These are phyloP conservation scores for Penaeus chinensis DNA, from an alignment of 1,140 invertebrate species.

Conservation along the genomic window DNA sequence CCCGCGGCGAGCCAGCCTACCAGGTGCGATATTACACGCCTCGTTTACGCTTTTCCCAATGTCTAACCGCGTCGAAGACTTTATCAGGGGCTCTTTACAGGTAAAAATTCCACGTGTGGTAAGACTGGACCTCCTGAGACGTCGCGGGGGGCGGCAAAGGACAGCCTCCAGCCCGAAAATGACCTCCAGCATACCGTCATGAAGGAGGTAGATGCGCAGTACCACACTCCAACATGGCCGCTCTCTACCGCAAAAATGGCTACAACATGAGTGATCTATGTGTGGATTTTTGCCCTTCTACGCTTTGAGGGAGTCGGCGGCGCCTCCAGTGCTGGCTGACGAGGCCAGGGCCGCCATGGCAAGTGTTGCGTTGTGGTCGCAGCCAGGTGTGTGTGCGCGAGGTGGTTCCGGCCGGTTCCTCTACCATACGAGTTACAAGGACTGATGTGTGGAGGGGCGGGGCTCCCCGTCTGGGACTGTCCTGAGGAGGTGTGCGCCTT, in stretches of 20 bases:
- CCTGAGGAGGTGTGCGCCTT: no score
- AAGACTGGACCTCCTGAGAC: conserved; percentile 17
- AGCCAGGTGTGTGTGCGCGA: no score
- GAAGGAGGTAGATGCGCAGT: conserved; percentile 46
- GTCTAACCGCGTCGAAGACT: conserved; percentile 16
- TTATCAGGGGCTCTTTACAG: not conserved
- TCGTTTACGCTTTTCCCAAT: conserved; percentile 47
- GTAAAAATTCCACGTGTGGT: conserved; percentile 50
- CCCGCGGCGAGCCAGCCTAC: conserved; percentile 38
- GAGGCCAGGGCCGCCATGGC: no score
- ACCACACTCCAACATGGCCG: conserved; percentile 40
- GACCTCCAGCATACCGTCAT: conserved; percentile 48
- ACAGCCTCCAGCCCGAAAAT: conserved; percentile 42
- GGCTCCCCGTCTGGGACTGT: no score
- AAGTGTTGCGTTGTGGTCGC: no score
- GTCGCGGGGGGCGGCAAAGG: conserved; percentile 7
- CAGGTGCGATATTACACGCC: conserved; percentile 56
- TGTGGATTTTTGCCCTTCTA: no score
- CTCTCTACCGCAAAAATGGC: conserved; percentile 34
- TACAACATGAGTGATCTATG: no score
- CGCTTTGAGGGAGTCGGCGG: not conserved
- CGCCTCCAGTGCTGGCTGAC: no score
- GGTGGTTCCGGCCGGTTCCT: no score
- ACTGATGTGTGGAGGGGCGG: no score
- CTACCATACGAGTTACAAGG: no score